Evolutionary conservation across 2,888 invertebrate species (phyloP).

Genomic region (Dryocosmus kuriphilus): DNA sequence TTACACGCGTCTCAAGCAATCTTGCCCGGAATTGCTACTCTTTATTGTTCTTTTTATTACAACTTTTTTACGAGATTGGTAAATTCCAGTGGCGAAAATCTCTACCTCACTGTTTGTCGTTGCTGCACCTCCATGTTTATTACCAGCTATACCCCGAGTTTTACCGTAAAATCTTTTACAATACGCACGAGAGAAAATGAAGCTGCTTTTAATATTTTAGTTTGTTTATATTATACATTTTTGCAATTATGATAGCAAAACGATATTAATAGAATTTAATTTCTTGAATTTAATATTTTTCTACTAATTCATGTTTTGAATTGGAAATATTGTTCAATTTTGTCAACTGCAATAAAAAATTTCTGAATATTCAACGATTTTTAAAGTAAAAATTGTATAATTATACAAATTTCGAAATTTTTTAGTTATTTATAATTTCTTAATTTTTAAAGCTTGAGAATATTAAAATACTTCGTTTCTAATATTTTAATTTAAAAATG

Average conservation of each 20-base stretch:
- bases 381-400: no score
- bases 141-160: constrained; percentile 47
- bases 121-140: constrained; percentile 52
- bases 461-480: no score
- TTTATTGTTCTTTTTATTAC: constrained; percentile 59
- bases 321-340: no score
- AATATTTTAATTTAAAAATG: no score
- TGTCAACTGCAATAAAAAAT: no score
- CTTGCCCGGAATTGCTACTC: constrained; percentile 53
- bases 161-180: constrained; percentile 48
- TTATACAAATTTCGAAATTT: no score
- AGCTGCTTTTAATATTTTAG: not conserved
- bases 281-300: no score
- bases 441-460: no score
- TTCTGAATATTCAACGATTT: no score
- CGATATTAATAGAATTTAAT: no score
- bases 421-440: no score
- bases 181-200: constrained; percentile 7
- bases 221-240: not conserved
- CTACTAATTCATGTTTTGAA: no score
- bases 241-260: not conserved
- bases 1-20: constrained; percentile 57
- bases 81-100: constrained; percentile 53
- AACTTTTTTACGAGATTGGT: constrained; percentile 58
- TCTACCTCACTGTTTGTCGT: constrained; percentile 46